These are phyloP conservation scores for Cydia fagiglandana DNA, from an alignment of 1,140 invertebrate genomes.

Conservation along the genomic window DNA sequence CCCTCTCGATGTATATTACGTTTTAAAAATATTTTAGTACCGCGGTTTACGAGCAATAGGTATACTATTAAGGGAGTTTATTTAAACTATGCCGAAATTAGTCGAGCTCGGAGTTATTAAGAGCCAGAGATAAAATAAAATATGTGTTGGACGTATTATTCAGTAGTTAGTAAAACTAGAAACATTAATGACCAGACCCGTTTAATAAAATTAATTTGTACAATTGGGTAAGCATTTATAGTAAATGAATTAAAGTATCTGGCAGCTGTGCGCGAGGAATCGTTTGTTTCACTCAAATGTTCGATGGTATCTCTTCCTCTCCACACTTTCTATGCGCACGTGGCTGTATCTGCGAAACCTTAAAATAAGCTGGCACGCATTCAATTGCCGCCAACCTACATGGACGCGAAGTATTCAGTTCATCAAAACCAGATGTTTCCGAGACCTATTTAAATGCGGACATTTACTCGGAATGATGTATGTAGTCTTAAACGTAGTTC, in stretches of 20 bases:
- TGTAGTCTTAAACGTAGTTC: background rate
- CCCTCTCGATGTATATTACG: slow-evolving; percentile 33
- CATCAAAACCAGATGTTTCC: slow-evolving; percentile 75
- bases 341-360: slow-evolving; percentile 22
- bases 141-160: no score
- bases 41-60: background rate
- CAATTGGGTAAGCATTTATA: background rate
- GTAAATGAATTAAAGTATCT: background rate
- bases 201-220: no score
- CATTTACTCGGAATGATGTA: slow-evolving; percentile 40
- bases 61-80: background rate
- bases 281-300: background rate
- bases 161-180: no score
- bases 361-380: slow-evolving; percentile 77
- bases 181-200: no score
- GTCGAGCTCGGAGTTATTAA: background rate
- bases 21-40: slow-evolving; percentile 35
- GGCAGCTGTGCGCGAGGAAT: background rate
- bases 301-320: slow-evolving; percentile 7
- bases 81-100: background rate
- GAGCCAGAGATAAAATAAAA: no score
- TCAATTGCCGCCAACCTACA: slow-evolving; percentile 73
- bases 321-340: background rate
- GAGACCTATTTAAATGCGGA: slow-evolving; percentile 60
- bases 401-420: slow-evolving; percentile 74